Evolutionary conservation across 1,140 invertebrate genomes (phyloP), one percentile per base, ranked within the genome.

Genomic region (Vanessa atalanta): DNA sequence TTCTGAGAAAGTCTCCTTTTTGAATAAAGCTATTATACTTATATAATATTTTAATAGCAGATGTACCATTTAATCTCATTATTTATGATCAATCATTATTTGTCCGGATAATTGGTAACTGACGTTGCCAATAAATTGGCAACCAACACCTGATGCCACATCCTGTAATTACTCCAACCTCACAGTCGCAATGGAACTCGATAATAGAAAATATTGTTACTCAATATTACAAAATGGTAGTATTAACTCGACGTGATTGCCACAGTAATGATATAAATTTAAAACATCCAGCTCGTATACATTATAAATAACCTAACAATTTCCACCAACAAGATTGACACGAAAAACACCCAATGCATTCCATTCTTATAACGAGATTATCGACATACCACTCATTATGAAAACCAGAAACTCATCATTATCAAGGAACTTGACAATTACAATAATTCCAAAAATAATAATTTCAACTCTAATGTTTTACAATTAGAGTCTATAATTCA

Each of bases 391-490:
- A 16, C 67, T 75, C 66, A 75, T 75, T 75, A 75, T 65, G 47
- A 53, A 48, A 71, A 70, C 50, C 71, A 65, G 61, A 69, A 51
- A 61, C 71, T 72, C 65, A n/a, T 75, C 77, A 81, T 81, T 81
- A 79, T 66, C 50, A 26, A 75, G 60, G 75, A 77, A 66, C 75
- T 72, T 69, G 74, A 82, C 79, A 80, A 77, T 82, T 76, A 81
- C 47, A 75, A 15, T 57, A 9, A 9, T 47, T 31, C 47, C n/a
- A 63, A 63, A 74, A 31, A 60, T 60, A 68, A 70, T 12, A 66
- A 75, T 65, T 55, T 65, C 13, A 70, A 55, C 51, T 48, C n/a
- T 79, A 75, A 48, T 16, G 1, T 15, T 26, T 66, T 9, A 1
- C 12, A 5, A 63, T 12, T 75, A 77, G 15, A 66, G 70, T 66